phyloP scores from a whole-genome alignment of 2,797 vertebrate species.

The Pseudochirops corinnae region DNA sequence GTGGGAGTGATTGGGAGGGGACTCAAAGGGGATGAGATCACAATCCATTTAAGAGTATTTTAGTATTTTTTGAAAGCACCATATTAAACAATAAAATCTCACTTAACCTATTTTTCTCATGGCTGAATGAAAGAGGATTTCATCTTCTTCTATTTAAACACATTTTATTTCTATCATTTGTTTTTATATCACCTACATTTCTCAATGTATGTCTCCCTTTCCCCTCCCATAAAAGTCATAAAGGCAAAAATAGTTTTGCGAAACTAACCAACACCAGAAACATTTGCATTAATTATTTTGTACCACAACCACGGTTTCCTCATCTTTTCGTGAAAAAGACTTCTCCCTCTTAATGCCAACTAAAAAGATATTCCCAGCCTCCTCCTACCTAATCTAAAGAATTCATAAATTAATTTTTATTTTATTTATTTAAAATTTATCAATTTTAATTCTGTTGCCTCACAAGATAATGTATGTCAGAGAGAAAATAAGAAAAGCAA shows the following conservation, averaged over 20 bases:
- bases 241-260: background rate
- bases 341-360: slow-evolving; percentile 10
- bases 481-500: background rate
- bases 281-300: background rate
- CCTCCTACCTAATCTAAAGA: slow-evolving; percentile 40
- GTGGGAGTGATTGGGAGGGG: background rate
- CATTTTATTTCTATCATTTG: background rate
- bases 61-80: background rate
- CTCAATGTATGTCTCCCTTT: background rate
- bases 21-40: background rate
- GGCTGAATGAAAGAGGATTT: background rate
- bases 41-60: background rate
- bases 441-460: slow-evolving; percentile 49
- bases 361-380: slow-evolving; percentile 37
- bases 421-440: too few species aligned
- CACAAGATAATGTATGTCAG: slow-evolving; percentile 22
- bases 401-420: background rate
- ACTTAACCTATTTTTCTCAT: slow-evolving; percentile 18
- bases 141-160: background rate
- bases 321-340: background rate
- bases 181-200: background rate
- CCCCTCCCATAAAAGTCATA: background rate
- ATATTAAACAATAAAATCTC: slow-evolving; percentile 25
- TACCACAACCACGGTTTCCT: background rate
- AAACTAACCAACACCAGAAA: background rate